phyloP scores from a whole-genome alignment of 2,888 invertebrate genomes.

The Kuschelorhynchus macadamiae region DNA sequence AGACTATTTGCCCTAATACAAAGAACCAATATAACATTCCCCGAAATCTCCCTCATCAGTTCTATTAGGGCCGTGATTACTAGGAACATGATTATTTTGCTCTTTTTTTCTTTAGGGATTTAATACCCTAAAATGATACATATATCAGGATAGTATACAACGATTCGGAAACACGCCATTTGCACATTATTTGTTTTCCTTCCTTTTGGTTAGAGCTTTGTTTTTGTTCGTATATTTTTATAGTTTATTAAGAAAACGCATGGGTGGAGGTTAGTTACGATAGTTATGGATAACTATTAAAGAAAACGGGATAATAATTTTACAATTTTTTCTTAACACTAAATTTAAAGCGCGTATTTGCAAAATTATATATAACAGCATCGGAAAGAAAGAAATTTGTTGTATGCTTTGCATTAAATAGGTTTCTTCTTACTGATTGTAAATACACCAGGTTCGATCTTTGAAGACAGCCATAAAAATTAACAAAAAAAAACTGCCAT shows the following conservation, averaged over 20 bases:
- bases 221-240: constrained; percentile 14
- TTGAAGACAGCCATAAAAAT: too few relatives aligned
- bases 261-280: not conserved
- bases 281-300: too few relatives aligned
- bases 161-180: constrained; percentile 35
- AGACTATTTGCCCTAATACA: not conserved
- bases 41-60: constrained; percentile 13
- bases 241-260: not conserved
- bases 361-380: too few relatives aligned
- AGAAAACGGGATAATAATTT: too few relatives aligned
- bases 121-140: constrained; percentile 9
- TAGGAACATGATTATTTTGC: constrained; percentile 18
- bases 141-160: constrained; percentile 3
- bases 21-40: too few relatives aligned
- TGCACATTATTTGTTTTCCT: constrained; percentile 38
- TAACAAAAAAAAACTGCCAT: too few relatives aligned
- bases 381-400: too few relatives aligned
- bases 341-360: too few relatives aligned
- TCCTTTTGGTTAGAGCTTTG: constrained; percentile 17
- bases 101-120: constrained; percentile 12
- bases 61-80: constrained; percentile 17
- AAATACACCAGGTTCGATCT: too few relatives aligned
- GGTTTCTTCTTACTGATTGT: too few relatives aligned
- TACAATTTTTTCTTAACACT: too few relatives aligned
- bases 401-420: too few relatives aligned